These are phyloP conservation scores for Coregonus ussuriensis DNA, from an alignment of 2,797 vertebrate genomes.

Conservation along the genomic window DNA sequence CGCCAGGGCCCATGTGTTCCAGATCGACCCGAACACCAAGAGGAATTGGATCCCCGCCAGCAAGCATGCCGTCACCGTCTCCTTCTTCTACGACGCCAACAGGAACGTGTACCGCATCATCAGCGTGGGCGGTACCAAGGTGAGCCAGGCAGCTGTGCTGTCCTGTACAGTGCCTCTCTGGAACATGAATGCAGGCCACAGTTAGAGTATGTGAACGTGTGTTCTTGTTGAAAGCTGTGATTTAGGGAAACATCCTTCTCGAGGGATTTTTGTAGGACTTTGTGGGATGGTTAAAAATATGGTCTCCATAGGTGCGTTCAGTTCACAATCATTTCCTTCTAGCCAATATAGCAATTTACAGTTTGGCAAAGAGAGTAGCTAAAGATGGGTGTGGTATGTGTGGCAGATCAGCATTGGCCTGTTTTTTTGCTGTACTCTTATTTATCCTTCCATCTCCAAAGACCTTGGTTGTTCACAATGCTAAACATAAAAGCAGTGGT, in stretches of 20 bases:
- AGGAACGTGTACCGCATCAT: conserved; percentile 94
- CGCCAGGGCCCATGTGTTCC: conserved; percentile 93
- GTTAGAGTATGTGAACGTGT: background rate
- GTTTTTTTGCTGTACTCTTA: background rate
- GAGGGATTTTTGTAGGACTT: background rate
- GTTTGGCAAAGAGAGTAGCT: background rate
- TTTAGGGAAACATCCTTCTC: background rate
- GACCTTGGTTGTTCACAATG: background rate
- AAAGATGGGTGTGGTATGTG: background rate
- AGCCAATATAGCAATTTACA: background rate
- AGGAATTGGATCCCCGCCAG: conserved; percentile 97
- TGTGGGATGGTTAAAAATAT: background rate
- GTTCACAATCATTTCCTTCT: background rate
- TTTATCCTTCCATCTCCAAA: background rate
- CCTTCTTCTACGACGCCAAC: conserved; percentile 93
- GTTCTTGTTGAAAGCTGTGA: background rate
- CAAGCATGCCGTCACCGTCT: conserved; percentile 93
- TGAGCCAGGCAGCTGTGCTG: conserved; percentile 51
- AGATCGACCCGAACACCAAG: conserved; percentile 93
- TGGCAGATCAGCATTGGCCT: background rate
- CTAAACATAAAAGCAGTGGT: background rate
- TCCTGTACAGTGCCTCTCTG: background rate
- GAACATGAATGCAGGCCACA: background rate
- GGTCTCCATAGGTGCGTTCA: background rate
- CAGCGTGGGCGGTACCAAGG: conserved; percentile 96